Evolutionary conservation across 2,888 invertebrate species (phyloP).

Genomic region (Acrocera orbiculus): DNA sequence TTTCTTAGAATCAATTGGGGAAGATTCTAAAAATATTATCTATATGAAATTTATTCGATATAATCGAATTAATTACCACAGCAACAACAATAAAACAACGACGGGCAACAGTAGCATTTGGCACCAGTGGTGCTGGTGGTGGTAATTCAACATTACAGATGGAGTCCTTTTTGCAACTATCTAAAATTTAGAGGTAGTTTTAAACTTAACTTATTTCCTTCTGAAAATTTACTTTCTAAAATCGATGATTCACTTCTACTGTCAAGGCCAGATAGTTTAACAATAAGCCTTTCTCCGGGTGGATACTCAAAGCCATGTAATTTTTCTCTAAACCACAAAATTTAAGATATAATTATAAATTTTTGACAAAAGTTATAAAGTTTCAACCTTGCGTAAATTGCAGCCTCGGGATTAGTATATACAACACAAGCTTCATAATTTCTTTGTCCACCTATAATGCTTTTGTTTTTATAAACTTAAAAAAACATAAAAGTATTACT

Average conservation of each 20-base stretch:
- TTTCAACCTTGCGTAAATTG: slow-evolving; percentile 35
- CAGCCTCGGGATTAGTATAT: slow-evolving; percentile 51
- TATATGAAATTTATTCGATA: background rate
- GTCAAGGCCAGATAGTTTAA: slow-evolving; percentile 26
- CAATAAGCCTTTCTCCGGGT: slow-evolving; percentile 60
- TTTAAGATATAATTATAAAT: too few species aligned
- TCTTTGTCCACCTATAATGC: slow-evolving; percentile 23
- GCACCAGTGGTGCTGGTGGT: slow-evolving; percentile 40
- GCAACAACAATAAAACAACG: slow-evolving; percentile 43
- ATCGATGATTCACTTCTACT: slow-evolving; percentile 25
- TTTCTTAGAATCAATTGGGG: slow-evolving; percentile 70
- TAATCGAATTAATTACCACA: slow-evolving; percentile 17
- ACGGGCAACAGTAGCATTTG: slow-evolving; percentile 48
- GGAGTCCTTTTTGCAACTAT: slow-evolving; percentile 26
- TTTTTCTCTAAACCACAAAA: slow-evolving; percentile 69
- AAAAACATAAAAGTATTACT: background rate
- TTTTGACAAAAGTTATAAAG: background rate
- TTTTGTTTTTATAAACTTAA: background rate
- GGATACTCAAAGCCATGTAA: slow-evolving; percentile 86
- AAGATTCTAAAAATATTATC: slow-evolving; percentile 32
- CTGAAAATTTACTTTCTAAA: slow-evolving; percentile 21
- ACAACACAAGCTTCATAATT: slow-evolving; percentile 43
- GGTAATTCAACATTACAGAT: slow-evolving; percentile 56
- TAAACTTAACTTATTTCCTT: too few species aligned
- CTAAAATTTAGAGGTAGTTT: slow-evolving; percentile 9